Base-by-base conservation (phyloP, 2,797 vertebrate genomes). In the Ctenopoma multispine region DNA sequence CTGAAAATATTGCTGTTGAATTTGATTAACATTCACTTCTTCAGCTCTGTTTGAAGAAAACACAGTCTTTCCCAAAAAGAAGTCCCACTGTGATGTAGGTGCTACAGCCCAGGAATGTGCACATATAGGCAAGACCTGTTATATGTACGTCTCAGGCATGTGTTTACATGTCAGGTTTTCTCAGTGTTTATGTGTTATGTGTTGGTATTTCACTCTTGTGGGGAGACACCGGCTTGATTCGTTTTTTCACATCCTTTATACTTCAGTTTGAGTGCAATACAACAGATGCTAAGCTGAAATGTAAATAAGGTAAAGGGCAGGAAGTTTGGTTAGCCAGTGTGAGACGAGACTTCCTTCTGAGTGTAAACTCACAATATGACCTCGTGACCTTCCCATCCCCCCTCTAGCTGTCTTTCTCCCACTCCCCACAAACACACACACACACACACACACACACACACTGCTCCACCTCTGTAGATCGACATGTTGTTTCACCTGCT, bases 271-370 rank as follows among this genome's bases (percentile, higher is more conserved):
- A 74, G 46, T 31, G 21, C 23, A 47, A 5, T 3, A 18, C 24
- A 56, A 47, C 77, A 87, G 56, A 71, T 65, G 69, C 55, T 8
- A 54, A 20, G 46, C 40, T 20, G 61, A 80, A 14, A 65, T 74
- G 55, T 62, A 23, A 77, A 63, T 51, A 50, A 31, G 46, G 47
- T 54, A 34, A 38, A 63, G 2, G 23, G 48, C 61, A 83, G 84
- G 82, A 89, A 70, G 74, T 86, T 79, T 85, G 77, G 87, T 81
- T 67, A 69, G 41, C 61, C 47, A 67, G 56, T 59, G 78, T 67
- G 73, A 87, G 59, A 76, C 55, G 11, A 64, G 40, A 56, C 73
- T 78, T 87, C 80, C 75, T 56, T 69, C 43, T 51, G 18, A 71
- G 77, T 71, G 65, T 67, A 31, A 83, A 85, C 55, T 63, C 67